These are phyloP conservation scores for Malacoctenus gilli DNA, from an alignment of 2,797 vertebrate species.

Conservation along the genomic window DNA sequence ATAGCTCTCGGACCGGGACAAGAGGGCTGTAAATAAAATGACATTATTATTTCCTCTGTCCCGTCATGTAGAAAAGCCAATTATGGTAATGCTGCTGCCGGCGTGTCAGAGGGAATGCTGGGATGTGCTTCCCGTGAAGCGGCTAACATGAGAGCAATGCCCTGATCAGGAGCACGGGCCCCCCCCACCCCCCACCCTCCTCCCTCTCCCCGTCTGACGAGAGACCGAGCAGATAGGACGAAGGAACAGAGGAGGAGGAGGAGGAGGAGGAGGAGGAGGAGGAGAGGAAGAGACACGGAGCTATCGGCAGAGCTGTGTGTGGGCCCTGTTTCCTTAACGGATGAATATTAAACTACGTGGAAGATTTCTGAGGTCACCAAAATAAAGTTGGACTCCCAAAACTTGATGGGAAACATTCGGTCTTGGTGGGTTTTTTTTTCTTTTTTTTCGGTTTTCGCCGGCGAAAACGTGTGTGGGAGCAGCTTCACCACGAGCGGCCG, in stretches of 20 bases:
- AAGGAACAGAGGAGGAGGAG: constrained; percentile 16
- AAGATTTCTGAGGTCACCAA: too few relatives aligned
- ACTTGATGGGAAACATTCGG: too few relatives aligned
- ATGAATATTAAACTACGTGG: constrained; percentile 8
- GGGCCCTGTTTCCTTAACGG: constrained; percentile 55
- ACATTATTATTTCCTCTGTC: constrained; percentile 99
- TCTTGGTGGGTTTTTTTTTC: too few relatives aligned
- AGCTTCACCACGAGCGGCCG: too few relatives aligned
- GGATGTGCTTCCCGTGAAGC: constrained; percentile 93
- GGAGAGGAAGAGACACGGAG: constrained; percentile 30
- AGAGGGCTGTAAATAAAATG: constrained; percentile 99
- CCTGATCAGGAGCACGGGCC: constrained; percentile 80
- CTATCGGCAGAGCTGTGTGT: constrained; percentile 51
- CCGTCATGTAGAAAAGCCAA: constrained; percentile 99
- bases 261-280: not conserved
- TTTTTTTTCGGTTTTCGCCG: too few relatives aligned
- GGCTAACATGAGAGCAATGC: constrained; percentile 89
- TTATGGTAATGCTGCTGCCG: constrained; percentile 99
- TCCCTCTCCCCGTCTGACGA: constrained; percentile 75
- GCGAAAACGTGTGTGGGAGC: too few relatives aligned
- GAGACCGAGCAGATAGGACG: constrained; percentile 63
- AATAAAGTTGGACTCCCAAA: too few relatives aligned
- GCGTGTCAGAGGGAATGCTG: constrained; percentile 97
- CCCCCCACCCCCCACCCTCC: too few relatives aligned
- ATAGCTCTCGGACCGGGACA: constrained; percentile 88